Evolutionary conservation across 2,888 invertebrate species (phyloP).

Genomic region (Cephus sareptanus): DNA sequence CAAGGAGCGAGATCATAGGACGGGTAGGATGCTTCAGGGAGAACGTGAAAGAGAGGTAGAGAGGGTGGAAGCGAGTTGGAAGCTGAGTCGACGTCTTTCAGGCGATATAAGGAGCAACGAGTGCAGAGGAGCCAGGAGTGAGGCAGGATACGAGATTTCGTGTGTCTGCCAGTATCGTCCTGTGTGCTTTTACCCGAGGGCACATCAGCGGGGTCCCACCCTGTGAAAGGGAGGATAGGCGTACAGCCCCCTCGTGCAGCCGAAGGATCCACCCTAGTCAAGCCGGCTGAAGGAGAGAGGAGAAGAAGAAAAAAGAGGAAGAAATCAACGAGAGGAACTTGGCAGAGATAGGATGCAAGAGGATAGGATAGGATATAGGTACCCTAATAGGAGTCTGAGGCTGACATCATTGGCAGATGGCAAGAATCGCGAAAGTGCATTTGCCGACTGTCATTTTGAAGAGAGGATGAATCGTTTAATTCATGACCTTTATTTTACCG

Average conservation of each 20-base stretch:
- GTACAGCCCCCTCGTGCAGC: not conserved
- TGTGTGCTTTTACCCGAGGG: slow-evolving; percentile 42
- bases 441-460: not conserved
- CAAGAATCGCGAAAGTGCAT: slow-evolving; percentile 50
- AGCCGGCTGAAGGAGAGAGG: not conserved
- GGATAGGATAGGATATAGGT: slow-evolving; percentile 48
- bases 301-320: not conserved
- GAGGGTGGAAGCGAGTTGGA: slow-evolving; percentile 45
- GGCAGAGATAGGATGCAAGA: slow-evolving; percentile 45
- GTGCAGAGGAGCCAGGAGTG: slow-evolving; percentile 26
- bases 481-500: not conserved
- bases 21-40: not conserved
- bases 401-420: slow-evolving; percentile 64
- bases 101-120: slow-evolving; percentile 24
- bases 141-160: slow-evolving; percentile 56
- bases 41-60: slow-evolving; percentile 7
- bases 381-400: slow-evolving; percentile 62
- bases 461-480: not conserved
- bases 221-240: slow-evolving; percentile 7
- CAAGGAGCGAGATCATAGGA: not conserved
- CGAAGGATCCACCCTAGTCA: not conserved
- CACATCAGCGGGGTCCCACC: slow-evolving; percentile 55
- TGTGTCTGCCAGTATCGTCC: slow-evolving; percentile 42
- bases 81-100: slow-evolving; percentile 63
- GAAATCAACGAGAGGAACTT: slow-evolving; percentile 34